phyloP scores from a whole-genome alignment of 2,113 vertebrate genomes.

The Campylorhamphus procurvoides region DNA sequence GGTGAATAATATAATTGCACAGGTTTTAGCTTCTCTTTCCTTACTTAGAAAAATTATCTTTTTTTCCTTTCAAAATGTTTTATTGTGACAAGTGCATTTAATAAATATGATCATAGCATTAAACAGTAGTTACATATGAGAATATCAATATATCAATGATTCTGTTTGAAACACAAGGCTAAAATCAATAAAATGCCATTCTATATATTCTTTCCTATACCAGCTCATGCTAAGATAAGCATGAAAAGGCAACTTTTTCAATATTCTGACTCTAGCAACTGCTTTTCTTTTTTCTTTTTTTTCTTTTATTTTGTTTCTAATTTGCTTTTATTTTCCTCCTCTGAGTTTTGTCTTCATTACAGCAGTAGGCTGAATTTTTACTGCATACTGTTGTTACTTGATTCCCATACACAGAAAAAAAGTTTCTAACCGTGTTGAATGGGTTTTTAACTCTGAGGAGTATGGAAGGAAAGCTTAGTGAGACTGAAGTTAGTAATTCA shows the following conservation, averaged over 20 bases:
- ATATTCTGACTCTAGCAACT: neutral
- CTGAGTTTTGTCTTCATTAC: neutral
- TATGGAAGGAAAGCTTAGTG: neutral
- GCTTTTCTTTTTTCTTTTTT: neutral
- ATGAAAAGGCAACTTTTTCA: neutral
- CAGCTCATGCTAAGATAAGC: neutral
- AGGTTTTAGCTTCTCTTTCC: neutral
- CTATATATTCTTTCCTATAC: neutral
- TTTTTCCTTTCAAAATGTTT: neutral
- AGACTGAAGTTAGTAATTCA: neutral
- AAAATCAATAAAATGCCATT: conserved; percentile 28
- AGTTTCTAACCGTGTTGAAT: neutral
- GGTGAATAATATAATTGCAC: neutral
- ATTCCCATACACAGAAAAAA: neutral
- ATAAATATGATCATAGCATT: conserved; percentile 1
- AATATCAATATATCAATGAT: neutral
- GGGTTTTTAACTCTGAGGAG: neutral
- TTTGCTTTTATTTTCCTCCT: neutral
- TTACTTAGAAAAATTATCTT: neutral
- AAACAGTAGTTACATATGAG: neutral
- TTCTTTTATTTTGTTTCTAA: neutral
- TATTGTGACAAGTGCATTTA: neutral
- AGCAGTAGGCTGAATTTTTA: neutral
- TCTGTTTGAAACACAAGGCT: conserved; percentile 6
- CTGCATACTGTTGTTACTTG: neutral